Conservation (phyloP, 2,797 vertebrate genomes). For the Meriones psammophilus region DNA sequence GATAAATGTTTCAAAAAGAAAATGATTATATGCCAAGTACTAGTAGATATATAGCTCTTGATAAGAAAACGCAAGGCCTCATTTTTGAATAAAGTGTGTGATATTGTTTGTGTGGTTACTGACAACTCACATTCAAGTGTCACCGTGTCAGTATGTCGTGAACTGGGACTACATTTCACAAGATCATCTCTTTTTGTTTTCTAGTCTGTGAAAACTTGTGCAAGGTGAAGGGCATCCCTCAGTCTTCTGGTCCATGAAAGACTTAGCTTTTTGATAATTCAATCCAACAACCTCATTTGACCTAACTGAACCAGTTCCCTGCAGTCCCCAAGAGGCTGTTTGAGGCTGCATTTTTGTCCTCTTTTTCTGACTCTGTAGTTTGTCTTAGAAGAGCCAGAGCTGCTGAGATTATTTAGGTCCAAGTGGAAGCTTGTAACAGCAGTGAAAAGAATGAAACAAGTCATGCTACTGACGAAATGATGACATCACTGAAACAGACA, state of each 20-base stretch:
- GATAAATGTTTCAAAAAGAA: neutral
- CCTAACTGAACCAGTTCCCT: neutral
- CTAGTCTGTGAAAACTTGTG: neutral
- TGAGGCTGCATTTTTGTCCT: neutral
- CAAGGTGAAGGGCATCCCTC: neutral
- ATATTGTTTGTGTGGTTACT: neutral
- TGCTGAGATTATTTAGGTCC: neutral
- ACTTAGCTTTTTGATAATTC: conserved; percentile 6
- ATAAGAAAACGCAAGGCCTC: neutral
- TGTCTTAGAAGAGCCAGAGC: neutral
- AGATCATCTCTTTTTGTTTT: neutral
- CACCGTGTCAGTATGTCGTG: neutral
- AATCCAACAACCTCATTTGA: neutral
- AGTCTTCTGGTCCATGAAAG: too few species aligned
- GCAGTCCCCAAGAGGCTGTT: neutral
- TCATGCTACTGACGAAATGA: neutral
- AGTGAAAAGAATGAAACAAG: neutral
- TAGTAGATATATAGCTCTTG: neutral
- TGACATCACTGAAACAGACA: neutral
- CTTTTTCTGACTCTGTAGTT: neutral
- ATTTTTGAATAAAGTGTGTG: neutral
- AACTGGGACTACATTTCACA: neutral
- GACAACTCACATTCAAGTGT: neutral
- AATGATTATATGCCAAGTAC: neutral
- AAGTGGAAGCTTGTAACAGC: neutral